phyloP scores from a whole-genome alignment of 2,113 vertebrate genomes.

The Engystomops pustulosus region DNA sequence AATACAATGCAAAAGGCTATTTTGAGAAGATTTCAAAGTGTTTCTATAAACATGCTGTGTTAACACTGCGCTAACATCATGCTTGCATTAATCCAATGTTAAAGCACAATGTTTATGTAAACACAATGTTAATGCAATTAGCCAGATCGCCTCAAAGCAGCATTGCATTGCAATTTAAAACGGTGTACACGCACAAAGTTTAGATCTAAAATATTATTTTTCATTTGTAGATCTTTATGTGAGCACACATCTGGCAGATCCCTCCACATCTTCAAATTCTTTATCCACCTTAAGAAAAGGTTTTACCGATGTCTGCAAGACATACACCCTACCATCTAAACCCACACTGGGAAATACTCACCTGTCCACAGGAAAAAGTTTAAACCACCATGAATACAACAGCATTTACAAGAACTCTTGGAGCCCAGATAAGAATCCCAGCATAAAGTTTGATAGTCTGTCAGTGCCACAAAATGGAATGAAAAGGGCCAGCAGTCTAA shows the following conservation, averaged over 20 bases:
- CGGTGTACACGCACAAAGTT: too few species aligned
- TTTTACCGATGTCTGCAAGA: slow-evolving; percentile 55
- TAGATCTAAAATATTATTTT: too few species aligned
- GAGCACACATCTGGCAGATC: slow-evolving; percentile 63
- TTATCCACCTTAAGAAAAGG: slow-evolving; percentile 43
- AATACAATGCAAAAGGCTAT: too few species aligned
- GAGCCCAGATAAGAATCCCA: slow-evolving; percentile 52
- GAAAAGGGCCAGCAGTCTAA: slow-evolving; percentile 52
- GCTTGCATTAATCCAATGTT: too few species aligned
- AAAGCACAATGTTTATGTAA: too few species aligned
- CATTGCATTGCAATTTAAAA: too few species aligned
- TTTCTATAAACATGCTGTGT: too few species aligned
- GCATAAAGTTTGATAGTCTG: background rate
- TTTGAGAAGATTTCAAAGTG: too few species aligned
- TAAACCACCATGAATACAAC: background rate
- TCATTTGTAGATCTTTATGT: slow-evolving; percentile 68
- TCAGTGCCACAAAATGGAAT: background rate
- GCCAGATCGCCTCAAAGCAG: too few species aligned
- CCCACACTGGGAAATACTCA: background rate
- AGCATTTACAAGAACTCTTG: background rate
- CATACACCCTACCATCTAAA: slow-evolving; percentile 57
- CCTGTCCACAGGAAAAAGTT: slow-evolving; percentile 23
- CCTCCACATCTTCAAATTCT: slow-evolving; percentile 56
- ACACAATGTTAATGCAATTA: too few species aligned
- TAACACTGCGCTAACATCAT: too few species aligned